Percentiles rank a stretch among this genome's conserved stretches.
Conservation (phyloP, 1,140 invertebrate genomes). For the Nasonia vitripennis region DNA sequence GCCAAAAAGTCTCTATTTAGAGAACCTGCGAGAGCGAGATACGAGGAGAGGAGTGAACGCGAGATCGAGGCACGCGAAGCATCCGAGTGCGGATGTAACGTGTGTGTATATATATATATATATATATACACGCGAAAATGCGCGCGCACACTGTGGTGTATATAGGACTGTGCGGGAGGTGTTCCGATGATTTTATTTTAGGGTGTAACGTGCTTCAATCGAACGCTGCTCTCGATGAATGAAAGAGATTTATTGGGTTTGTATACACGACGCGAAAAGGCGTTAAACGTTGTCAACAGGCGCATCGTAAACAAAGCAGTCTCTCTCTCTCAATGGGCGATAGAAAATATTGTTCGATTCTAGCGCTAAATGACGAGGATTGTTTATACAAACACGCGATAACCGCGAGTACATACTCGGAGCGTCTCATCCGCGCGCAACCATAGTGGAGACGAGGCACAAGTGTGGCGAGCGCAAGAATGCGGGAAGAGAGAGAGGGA, state of each 20-base stretch:
- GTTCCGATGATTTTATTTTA: not conserved
- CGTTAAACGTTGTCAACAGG: not conserved
- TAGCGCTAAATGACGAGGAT: not conserved
- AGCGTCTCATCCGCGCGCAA: not conserved
- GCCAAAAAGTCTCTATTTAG: conserved; percentile 9
- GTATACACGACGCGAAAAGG: no score
- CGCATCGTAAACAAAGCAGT: not conserved
- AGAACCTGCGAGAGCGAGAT: not conserved
- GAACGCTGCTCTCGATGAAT: not conserved
- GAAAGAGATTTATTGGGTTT: not conserved
- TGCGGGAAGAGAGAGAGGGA: not conserved
- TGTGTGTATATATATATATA: not conserved
- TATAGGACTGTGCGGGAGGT: not conserved
- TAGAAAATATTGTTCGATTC: not conserved
- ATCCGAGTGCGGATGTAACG: not conserved
- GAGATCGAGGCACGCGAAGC: conserved; percentile 1
- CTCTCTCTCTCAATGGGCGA: no score
- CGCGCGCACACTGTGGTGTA: not conserved
- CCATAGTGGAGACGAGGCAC: not conserved
- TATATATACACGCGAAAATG: not conserved
- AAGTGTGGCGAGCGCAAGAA: not conserved
- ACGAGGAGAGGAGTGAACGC: not conserved
- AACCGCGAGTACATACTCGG: not conserved
- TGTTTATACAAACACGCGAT: not conserved
- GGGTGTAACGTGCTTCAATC: not conserved